Conservation (phyloP, 2,888 invertebrate species). For the Blera fallax region DNA sequence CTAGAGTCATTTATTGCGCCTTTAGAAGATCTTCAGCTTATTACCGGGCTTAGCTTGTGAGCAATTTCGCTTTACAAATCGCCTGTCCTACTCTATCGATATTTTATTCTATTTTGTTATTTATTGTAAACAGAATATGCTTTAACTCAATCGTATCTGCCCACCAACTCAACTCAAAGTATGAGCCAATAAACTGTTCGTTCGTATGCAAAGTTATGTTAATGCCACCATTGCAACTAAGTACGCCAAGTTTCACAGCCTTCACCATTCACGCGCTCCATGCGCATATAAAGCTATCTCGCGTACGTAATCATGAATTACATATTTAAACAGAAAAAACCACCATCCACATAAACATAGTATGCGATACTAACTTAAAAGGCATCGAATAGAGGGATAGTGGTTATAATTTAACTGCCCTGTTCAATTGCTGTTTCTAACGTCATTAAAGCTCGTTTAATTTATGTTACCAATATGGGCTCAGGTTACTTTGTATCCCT, state of each 20-base stretch:
- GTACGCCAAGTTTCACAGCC: slow-evolving; percentile 22
- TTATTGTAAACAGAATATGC: neutral
- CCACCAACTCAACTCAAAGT: neutral
- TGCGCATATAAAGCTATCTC: slow-evolving; percentile 34
- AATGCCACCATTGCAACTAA: slow-evolving; percentile 7
- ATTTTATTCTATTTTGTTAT: neutral
- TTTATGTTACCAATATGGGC: slow-evolving; percentile 55
- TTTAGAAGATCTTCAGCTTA: neutral
- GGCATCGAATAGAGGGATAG: neutral
- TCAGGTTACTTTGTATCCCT: slow-evolving; percentile 12
- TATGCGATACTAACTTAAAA: slow-evolving; percentile 19
- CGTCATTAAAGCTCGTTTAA: slow-evolving; percentile 50
- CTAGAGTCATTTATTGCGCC: neutral
- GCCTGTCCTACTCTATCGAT: neutral
- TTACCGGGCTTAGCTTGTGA: neutral
- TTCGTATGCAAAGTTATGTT: slow-evolving; percentile 21
- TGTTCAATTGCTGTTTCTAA: slow-evolving; percentile 30
- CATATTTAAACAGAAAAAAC: slow-evolving; percentile 21
- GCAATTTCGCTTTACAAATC: neutral
- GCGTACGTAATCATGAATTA: slow-evolving; percentile 49
- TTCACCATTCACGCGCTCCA: slow-evolving; percentile 28
- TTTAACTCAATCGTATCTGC: slow-evolving; percentile 1
- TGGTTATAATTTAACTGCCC: slow-evolving; percentile 13
- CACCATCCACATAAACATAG: slow-evolving; percentile 22
- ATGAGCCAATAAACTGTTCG: neutral